Evolutionary conservation across 2,113 vertebrate genomes (phyloP).

Genomic region (Saguinus imperator): DNA sequence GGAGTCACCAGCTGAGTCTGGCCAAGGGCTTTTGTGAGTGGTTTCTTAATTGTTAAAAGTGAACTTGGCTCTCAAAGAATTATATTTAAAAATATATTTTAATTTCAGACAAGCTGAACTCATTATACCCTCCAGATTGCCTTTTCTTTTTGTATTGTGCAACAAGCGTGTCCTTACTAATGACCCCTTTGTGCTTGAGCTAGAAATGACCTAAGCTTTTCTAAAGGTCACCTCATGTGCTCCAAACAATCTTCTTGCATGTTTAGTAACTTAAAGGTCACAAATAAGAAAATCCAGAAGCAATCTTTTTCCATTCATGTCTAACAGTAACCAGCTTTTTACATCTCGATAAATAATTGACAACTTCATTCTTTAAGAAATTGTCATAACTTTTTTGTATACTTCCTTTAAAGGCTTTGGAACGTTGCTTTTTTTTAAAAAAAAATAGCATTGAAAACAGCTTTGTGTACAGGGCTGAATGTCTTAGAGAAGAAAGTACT

Average conservation of each 20-base stretch:
- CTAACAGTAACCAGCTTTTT: not conserved
- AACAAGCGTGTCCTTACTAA: conserved; percentile 51
- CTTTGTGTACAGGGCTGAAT: not conserved
- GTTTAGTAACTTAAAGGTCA: conserved; percentile 61
- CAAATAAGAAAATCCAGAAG: conserved; percentile 60
- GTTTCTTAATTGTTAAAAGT: conserved; percentile 56
- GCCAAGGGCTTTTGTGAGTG: conserved; percentile 61
- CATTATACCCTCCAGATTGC: conserved; percentile 33
- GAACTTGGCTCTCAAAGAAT: conserved; percentile 51
- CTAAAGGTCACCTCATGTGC: conserved; percentile 41
- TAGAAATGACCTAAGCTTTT: conserved; percentile 54
- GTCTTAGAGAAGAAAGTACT: not conserved
- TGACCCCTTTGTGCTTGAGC: conserved; percentile 65
- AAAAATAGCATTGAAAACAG: not conserved
- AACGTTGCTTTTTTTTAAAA: not conserved
- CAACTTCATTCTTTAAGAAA: conserved; percentile 9
- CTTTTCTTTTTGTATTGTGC: conserved; percentile 56
- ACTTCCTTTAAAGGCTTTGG: conserved; percentile 22
- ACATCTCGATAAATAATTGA: not conserved
- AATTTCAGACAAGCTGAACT: conserved; percentile 60
- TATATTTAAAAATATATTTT: conserved; percentile 70
- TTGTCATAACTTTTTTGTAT: not conserved
- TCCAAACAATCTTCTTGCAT: conserved; percentile 51
- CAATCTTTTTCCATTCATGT: conserved; percentile 47
- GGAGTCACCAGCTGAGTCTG: conserved; percentile 28